These are phyloP conservation scores for Oscheius sp. DNA, from an alignment of 2,888 invertebrate genomes.

Conservation along the genomic window DNA sequence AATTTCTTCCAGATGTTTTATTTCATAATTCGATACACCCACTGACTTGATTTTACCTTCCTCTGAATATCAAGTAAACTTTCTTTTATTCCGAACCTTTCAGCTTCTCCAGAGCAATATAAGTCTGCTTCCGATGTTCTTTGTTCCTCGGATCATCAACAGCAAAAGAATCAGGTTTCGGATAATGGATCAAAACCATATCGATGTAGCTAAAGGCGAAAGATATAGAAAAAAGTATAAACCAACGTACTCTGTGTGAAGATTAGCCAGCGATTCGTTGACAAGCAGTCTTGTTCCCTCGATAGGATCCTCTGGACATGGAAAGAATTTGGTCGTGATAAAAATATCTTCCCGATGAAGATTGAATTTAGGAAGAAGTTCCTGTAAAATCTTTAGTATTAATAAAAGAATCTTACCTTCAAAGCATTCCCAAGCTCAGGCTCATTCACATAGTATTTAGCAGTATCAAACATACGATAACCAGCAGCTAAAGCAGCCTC, in stretches of 20 bases:
- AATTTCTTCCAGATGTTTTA: conserved; percentile 79
- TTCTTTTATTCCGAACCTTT: conserved; percentile 70
- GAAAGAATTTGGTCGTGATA: conserved; percentile 64
- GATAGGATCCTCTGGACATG: conserved; percentile 27
- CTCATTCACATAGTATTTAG: conserved; percentile 73
- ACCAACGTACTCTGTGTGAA: conserved; percentile 1
- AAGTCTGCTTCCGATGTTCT: conserved; percentile 77
- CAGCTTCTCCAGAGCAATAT: conserved; percentile 78
- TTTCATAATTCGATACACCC: conserved; percentile 84
- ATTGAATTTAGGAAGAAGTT: conserved; percentile 50
- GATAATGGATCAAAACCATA: conserved; percentile 85
- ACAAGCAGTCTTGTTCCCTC: conserved; percentile 1
- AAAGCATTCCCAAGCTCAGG: conserved; percentile 78
- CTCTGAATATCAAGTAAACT: conserved; percentile 28
- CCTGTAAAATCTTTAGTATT: neutral
- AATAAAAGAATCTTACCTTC: no score
- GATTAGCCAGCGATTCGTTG: neutral
- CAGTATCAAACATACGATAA: conserved; percentile 65
- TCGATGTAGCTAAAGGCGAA: conserved; percentile 77
- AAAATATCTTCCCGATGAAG: conserved; percentile 60
- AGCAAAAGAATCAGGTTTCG: conserved; percentile 76
- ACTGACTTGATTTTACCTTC: conserved; percentile 76
- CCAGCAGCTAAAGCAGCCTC: conserved; percentile 57
- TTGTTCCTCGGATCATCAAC: conserved; percentile 75
- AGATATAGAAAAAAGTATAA: no score